Percentiles rank a stretch among this genome's conserved stretches.
Evolutionary conservation across 2,113 vertebrate genomes (phyloP).

Genomic region (Serinus canaria): DNA sequence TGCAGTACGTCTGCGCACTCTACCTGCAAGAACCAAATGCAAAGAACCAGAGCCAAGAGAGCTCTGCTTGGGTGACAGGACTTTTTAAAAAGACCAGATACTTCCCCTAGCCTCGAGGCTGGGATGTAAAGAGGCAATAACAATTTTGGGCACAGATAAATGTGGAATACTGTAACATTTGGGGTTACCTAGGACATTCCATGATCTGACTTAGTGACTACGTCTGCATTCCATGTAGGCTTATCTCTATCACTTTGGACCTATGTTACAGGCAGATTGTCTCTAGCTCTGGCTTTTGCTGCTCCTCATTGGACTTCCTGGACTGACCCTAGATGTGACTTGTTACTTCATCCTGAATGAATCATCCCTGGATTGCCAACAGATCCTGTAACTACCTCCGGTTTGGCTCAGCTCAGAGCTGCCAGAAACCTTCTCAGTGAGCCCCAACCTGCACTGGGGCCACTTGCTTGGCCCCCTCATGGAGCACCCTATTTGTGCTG

Average conservation of each 20-base stretch:
- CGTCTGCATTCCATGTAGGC: neutral
- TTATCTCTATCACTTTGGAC: neutral
- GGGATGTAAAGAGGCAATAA: neutral
- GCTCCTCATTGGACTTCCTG: neutral
- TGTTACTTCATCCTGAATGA: neutral
- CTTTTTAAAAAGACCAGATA: neutral
- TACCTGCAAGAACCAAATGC: neutral
- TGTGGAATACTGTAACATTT: neutral
- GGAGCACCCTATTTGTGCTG: neutral
- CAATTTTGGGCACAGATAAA: neutral
- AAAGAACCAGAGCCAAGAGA: neutral
- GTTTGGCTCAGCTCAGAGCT: neutral
- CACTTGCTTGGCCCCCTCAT: neutral
- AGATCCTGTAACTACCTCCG: neutral
- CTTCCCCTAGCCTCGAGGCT: neutral
- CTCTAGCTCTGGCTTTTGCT: neutral
- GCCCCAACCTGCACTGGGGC: neutral
- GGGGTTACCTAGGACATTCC: neutral
- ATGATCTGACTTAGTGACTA: too few relatives aligned
- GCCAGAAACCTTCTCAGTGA: neutral
- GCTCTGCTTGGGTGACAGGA: fast-evolving
- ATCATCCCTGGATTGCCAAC: neutral
- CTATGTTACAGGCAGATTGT: neutral
- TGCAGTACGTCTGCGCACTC: fast-evolving
- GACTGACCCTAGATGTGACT: neutral